Percentiles rank a stretch among this genome's conserved stretches.
phyloP scores from a whole-genome alignment of 2,113 vertebrate genomes.

The Marmota flaviventris region DNA sequence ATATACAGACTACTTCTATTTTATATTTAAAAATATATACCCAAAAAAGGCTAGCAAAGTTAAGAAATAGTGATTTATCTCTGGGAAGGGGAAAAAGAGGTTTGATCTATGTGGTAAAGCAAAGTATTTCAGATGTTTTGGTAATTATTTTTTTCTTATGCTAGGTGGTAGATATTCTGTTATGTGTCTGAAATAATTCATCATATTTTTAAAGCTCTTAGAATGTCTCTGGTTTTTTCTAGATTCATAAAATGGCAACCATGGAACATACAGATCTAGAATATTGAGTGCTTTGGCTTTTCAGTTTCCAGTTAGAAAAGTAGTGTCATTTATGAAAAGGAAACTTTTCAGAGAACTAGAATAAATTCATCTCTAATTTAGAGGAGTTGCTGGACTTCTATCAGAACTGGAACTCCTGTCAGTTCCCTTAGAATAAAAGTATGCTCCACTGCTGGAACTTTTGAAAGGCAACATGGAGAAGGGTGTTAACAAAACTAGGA shows the following conservation, averaged over 20 bases:
- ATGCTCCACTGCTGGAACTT: background rate
- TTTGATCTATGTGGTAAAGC: background rate
- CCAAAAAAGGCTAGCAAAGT: conserved; percentile 30
- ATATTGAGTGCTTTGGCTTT: background rate
- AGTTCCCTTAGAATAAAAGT: background rate
- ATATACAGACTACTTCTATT: background rate
- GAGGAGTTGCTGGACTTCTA: background rate
- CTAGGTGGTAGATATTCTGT: background rate
- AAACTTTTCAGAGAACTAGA: background rate
- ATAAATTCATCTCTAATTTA: background rate
- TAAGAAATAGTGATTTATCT: background rate
- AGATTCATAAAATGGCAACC: background rate
- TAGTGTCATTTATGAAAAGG: background rate
- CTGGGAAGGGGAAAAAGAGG: background rate
- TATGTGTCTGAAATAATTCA: conserved; percentile 17
- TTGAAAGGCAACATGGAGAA: background rate
- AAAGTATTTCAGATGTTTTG: background rate
- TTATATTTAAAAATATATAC: conserved; percentile 24
- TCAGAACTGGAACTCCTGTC: background rate
- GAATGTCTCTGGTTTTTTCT: conserved; percentile 3
- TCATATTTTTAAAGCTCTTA: background rate
- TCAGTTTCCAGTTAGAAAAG: conserved; percentile 22
- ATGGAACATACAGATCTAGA: background rate
- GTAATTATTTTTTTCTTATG: background rate
- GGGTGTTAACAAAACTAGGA: background rate